Evolutionary conservation across 2,888 invertebrate genomes (phyloP), one percentile per base, ranked within the genome.

Genomic region (Drosophila fungiperda): DNA sequence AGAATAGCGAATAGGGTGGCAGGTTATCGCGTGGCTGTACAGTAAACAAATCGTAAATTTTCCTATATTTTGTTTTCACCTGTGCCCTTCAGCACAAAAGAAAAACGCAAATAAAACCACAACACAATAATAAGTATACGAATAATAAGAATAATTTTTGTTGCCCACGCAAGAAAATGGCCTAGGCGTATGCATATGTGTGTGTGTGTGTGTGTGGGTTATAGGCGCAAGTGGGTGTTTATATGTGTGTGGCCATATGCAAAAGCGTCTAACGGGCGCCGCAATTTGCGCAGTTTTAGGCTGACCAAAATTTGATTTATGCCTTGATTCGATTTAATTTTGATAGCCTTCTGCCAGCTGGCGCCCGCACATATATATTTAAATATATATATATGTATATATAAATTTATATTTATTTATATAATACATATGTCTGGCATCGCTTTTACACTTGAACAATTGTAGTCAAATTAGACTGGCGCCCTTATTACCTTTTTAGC

Each of bases 221-320:
- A 0, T 36, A 53, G 45, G 23, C 23, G 23, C 45, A 45, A 63
- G 62, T 52, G 60, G 50, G 50, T 49, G 58, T 65, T 59, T 69
- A 52, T 70, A 55, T 29, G 49, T 66, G 52, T 35, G 73, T 61
- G 52, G 87, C 78, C 81, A 69, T 63, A 81, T 78, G 83, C 65
- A 80, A 67, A 68, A 59, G 73, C 84, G 82, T 61, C 78, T 54
- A 59, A 42, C 42, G 70, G 87, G 84, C 83, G 83, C 87, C 87
- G 74, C 78, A 78, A 83, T 87, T 83, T 78, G 84, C 83, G 82
- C 87, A 87, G 84, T 87, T 78, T 86, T 67, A 58, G 80, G 76
- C 70, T 69, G 57, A 73, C 83, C 82, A 83, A 88, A 79, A 76
- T 78, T 80, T 88, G 80, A 83, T 83, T 83, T 83, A 69, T 80